Percentiles rank a stretch among this genome's conserved stretches.
Conservation (phyloP, 2,113 vertebrate species). For the Corynorhinus townsendii region DNA sequence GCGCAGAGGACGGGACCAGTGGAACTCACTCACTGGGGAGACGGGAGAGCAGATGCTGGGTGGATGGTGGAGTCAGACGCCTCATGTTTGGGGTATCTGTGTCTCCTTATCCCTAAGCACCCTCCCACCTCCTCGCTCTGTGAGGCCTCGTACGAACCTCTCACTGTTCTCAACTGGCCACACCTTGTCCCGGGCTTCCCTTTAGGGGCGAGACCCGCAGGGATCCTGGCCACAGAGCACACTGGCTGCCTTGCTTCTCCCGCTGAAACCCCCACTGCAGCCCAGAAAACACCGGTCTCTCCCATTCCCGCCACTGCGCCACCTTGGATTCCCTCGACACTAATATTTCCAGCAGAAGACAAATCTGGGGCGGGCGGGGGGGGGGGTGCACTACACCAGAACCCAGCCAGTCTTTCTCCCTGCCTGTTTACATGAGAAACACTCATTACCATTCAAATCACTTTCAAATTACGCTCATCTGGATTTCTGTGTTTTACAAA, state of each 20-base stretch:
- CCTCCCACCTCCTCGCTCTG: background rate
- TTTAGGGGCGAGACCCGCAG: background rate
- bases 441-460: slow-evolving; percentile 70
- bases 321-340: background rate
- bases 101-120: background rate
- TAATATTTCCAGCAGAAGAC: background rate
- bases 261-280: background rate
- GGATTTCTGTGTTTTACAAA: slow-evolving; percentile 65
- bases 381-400: background rate
- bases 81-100: background rate
- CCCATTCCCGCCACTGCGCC: background rate
- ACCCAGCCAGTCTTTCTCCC: slow-evolving; percentile 39
- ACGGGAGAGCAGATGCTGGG: background rate
- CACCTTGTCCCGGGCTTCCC: background rate
- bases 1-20: background rate
- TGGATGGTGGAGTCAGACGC: too few relatives aligned
- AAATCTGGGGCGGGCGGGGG: background rate
- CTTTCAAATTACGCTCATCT: slow-evolving; percentile 70
- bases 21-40: too few relatives aligned
- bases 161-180: background rate
- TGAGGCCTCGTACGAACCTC: background rate
- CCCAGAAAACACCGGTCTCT: background rate
- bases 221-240: rapidly evolving
- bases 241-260: background rate
- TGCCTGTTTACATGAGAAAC: slow-evolving; percentile 64